Evolutionary conservation across 2,113 vertebrate genomes (phyloP), one percentile per base, ranked within the genome.

Genomic region (Stigmatopora nigra): DNA sequence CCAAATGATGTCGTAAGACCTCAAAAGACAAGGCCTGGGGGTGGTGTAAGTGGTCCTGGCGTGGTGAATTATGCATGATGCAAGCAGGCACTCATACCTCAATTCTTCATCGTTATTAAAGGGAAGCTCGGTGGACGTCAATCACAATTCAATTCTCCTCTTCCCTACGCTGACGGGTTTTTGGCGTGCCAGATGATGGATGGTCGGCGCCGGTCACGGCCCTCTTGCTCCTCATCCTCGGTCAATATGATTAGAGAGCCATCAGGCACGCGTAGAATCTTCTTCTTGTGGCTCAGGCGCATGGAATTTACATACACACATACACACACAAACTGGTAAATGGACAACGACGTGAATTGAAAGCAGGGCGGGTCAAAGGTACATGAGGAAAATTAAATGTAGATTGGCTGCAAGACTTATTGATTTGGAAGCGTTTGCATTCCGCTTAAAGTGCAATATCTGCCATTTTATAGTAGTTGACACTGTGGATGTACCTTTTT

Each of bases 41-140:
- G 9, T 60, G 53, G 68, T 71, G 55, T 65, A 4, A 59, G 44
- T 47, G 63, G 63, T 38, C 55, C 57, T 19, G 9, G 51, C 19
- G 3, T 70, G 5, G 77, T 89, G 71, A 81, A 88, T 89, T 78
- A 89, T 89, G 84, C 71, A 91, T 88, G 70, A 84, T 17, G 11
- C 61, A 74, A 84, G 81, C 79, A 80, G 69, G 75, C 83, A 79
- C 76, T 79, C 78, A 84, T 74, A 75, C 72, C 71, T 71, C 72
- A 88, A 82, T 82, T 69, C 84, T 80, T 87, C 70, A 84, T 80
- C 81, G 82, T 85, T 86, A 87, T 86, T 84, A 77, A 79, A 65
- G 66, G 60, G 77, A 76, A 82, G 79, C 82, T 19, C 77, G 81
- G 81, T 81, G 74, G 70, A 63, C 79, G 83, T 65, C 81, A 81